A percentile compares a stretch with the other conserved stretches of the same genome.
These are phyloP conservation scores for Drosophila borealis DNA, from an alignment of 2,888 invertebrate species.

Conservation along the genomic window DNA sequence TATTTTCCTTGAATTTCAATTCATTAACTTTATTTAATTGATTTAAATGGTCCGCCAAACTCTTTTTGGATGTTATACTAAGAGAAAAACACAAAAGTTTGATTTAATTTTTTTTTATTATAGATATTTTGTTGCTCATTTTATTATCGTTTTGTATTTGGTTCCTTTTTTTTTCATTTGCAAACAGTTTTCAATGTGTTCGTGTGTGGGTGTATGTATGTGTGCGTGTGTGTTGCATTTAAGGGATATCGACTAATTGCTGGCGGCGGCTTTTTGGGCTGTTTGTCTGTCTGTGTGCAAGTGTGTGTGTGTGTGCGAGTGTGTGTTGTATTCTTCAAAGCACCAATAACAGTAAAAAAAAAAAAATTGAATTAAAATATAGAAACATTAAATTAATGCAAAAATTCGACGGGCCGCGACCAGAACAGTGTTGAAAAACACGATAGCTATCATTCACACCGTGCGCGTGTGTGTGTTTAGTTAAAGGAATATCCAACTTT, in stretches of 20 bases:
- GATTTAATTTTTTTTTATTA: constrained; percentile 19
- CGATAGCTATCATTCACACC: constrained; percentile 55
- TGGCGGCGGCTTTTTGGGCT: constrained; percentile 31
- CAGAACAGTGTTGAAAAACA: constrained; percentile 40
- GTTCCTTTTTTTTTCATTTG: constrained; percentile 52
- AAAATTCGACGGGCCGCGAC: constrained; percentile 49
- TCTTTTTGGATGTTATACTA: constrained; percentile 34
- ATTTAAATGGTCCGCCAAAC: too few relatives aligned
- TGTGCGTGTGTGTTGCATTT: constrained; percentile 5
- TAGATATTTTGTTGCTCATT: constrained; percentile 52
- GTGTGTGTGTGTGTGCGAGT: constrained; percentile 9
- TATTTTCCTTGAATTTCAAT: too few relatives aligned
- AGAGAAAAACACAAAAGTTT: constrained; percentile 7
- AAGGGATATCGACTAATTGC: constrained; percentile 21
- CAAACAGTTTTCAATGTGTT: constrained; percentile 39
- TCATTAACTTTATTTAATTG: too few relatives aligned
- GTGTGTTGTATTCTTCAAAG: constrained; percentile 42
- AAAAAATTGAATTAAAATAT: constrained; percentile 32
- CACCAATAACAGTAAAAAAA: constrained; percentile 64
- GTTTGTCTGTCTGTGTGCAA: constrained; percentile 26
- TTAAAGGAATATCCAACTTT: constrained; percentile 36
- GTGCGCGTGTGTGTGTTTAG: constrained; percentile 11
- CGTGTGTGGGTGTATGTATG: constrained; percentile 8
- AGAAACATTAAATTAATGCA: constrained; percentile 40
- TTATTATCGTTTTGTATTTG: constrained; percentile 58